Percentiles rank a stretch among this genome's conserved stretches.
phyloP scores from a whole-genome alignment of 2,888 invertebrate species.

The Lamellibrachia satsuma region DNA sequence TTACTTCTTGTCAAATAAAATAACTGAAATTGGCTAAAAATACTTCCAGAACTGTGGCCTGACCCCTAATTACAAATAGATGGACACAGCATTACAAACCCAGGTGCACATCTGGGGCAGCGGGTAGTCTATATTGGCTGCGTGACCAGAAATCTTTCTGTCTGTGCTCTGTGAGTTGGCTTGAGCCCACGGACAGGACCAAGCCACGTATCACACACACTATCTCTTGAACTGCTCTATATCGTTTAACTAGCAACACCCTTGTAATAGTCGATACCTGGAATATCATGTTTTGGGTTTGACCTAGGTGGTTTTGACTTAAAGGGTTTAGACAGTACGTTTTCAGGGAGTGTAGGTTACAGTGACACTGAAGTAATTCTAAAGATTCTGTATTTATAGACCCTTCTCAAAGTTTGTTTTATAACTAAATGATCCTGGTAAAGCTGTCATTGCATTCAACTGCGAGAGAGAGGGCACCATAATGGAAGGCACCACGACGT shows the following conservation, averaged over 20 bases:
- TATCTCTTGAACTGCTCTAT: not conserved
- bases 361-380: too few relatives aligned
- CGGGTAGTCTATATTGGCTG: not conserved
- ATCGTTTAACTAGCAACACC: too few relatives aligned
- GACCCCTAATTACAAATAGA: not conserved
- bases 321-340: too few relatives aligned
- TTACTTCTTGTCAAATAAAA: too few relatives aligned
- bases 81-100: not conserved
- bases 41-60: too few relatives aligned
- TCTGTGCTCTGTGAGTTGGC: not conserved
- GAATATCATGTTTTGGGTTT: too few relatives aligned
- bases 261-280: too few relatives aligned
- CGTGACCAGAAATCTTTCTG: not conserved
- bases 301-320: too few relatives aligned
- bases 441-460: not conserved
- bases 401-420: too few relatives aligned
- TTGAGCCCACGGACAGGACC: not conserved
- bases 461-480: not conserved
- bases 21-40: too few relatives aligned
- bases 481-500: not conserved
- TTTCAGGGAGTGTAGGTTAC: too few relatives aligned
- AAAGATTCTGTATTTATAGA: too few relatives aligned
- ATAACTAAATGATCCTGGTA: not conserved
- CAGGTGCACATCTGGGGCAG: not conserved
- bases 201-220: not conserved